Evolutionary conservation across 2,888 invertebrate genomes (phyloP).

Genomic region (Polia nebulosa): DNA sequence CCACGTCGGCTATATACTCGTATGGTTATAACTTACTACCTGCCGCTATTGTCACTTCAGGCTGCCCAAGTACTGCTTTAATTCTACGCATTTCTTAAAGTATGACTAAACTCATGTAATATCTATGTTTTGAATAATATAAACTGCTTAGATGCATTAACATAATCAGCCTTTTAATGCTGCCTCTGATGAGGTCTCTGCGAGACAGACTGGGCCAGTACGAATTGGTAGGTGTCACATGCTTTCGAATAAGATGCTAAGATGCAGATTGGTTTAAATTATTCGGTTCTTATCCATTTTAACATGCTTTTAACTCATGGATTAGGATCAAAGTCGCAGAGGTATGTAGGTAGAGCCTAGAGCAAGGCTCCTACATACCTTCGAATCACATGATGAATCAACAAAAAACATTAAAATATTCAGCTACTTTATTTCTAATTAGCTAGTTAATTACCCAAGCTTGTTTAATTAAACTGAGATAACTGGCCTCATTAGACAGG

Average conservation of each 20-base stretch:
- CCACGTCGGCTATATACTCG: constrained; percentile 23
- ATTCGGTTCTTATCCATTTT: constrained; percentile 16
- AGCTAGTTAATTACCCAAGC: constrained; percentile 25
- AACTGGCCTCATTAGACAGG: constrained; percentile 19
- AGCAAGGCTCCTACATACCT: constrained; percentile 14
- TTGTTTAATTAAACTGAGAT: constrained; percentile 37
- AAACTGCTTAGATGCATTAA: constrained; percentile 7
- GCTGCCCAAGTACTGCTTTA: constrained; percentile 34
- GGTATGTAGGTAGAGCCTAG: constrained; percentile 29
- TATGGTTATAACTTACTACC: constrained; percentile 33
- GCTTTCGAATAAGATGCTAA: too few relatives aligned
- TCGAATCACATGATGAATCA: neutral
- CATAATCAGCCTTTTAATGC: too few relatives aligned
- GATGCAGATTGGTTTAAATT: constrained; percentile 20
- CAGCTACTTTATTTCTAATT: constrained; percentile 32
- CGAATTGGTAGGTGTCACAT: too few relatives aligned
- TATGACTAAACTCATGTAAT: constrained; percentile 6
- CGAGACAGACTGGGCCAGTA: too few relatives aligned
- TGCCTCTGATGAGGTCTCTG: too few relatives aligned
- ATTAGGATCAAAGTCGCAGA: constrained; percentile 26
- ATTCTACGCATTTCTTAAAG: constrained; percentile 37
- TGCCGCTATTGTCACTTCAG: constrained; percentile 38
- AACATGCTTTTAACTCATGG: too few relatives aligned
- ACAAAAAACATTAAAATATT: constrained; percentile 38
- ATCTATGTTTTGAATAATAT: constrained; percentile 19